Evolutionary conservation across 2,797 vertebrate species (phyloP).

Genomic region (Luscinia luscinia): DNA sequence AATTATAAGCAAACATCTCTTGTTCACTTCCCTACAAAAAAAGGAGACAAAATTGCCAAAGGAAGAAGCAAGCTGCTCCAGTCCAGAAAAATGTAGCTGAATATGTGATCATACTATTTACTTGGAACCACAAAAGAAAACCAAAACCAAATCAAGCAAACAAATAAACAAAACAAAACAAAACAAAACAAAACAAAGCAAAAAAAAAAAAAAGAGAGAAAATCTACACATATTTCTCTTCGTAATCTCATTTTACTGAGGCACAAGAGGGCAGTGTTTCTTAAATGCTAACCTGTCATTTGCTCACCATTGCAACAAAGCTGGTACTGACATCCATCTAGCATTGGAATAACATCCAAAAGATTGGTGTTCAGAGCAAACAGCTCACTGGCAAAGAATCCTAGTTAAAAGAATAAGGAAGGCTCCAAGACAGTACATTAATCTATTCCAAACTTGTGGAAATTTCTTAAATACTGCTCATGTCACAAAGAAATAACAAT

Average conservation of each 20-base stretch:
- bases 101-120: neutral
- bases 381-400: neutral
- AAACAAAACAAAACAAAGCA: rapidly evolving
- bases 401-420: neutral
- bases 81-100: neutral
- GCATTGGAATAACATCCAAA: neutral
- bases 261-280: constrained; percentile 60
- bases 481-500: neutral
- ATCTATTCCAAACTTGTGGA: neutral
- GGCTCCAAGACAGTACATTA: neutral
- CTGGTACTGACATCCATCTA: neutral
- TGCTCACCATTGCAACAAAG: neutral
- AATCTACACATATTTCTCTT: neutral
- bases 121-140: neutral
- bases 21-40: neutral
- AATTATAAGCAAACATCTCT: neutral
- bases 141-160: neutral
- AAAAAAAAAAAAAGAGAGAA: neutral
- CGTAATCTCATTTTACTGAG: neutral
- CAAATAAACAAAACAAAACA: no score
- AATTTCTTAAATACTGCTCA: neutral
- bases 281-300: constrained; percentile 15
- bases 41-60: neutral
- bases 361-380: neutral
- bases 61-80: neutral